phyloP scores from a whole-genome alignment of 2,113 vertebrate species.

The Calyptommatus sinebrachiatus region DNA sequence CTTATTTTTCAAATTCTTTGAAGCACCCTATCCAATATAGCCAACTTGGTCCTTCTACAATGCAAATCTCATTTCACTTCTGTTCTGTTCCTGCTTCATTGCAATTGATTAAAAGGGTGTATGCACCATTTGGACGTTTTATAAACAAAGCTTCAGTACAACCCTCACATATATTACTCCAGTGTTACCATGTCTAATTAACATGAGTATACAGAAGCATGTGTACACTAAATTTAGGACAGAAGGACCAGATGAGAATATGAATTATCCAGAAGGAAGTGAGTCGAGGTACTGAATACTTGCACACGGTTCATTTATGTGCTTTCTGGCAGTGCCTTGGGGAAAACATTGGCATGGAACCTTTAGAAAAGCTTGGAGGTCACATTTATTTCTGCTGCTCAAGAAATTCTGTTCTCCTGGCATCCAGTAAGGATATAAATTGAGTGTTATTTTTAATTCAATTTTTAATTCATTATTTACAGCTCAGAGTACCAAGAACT shows the following conservation, averaged over 20 bases:
- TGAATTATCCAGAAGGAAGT: constrained; percentile 4
- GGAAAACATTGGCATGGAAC: neutral
- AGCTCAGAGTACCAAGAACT: constrained; percentile 1
- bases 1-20: too few relatives aligned
- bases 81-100: too few relatives aligned
- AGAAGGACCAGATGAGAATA: neutral
- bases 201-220: too few relatives aligned
- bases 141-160: too few relatives aligned
- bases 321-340: neutral
- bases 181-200: too few relatives aligned
- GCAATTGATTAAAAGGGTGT: too few relatives aligned
- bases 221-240: neutral
- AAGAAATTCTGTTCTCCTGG: constrained; percentile 15
- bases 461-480: constrained; percentile 23
- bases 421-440: constrained; percentile 7
- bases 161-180: too few relatives aligned
- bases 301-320: neutral
- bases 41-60: too few relatives aligned
- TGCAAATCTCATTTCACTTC: too few relatives aligned
- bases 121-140: too few relatives aligned
- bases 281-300: neutral
- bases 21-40: too few relatives aligned
- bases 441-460: constrained; percentile 12
- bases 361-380: neutral
- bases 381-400: constrained; percentile 4